phyloP scores from a whole-genome alignment of 2,113 vertebrate genomes.

The Canis aureus region DNA sequence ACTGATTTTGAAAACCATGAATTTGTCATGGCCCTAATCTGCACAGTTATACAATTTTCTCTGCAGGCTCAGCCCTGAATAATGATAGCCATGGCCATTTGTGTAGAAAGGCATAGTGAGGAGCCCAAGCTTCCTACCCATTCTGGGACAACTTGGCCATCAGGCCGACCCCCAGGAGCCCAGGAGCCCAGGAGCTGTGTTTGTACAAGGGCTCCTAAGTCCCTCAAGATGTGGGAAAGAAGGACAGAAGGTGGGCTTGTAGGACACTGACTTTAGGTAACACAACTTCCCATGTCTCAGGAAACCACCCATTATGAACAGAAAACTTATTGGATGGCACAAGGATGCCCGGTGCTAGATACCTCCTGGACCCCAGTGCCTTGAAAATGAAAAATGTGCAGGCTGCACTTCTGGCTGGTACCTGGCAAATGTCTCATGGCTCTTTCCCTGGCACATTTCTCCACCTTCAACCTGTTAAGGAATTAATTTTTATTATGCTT shows the following conservation, averaged over 20 bases:
- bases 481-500: background rate
- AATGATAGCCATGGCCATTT: constrained; percentile 15
- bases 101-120: background rate
- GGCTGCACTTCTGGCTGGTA: background rate
- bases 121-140: background rate
- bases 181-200: too few species aligned
- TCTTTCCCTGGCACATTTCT: background rate
- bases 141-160: background rate
- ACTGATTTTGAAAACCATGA: background rate
- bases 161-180: background rate
- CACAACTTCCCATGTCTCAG: background rate
- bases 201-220: background rate
- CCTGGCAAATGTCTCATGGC: fast-evolving
- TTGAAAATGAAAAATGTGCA: background rate
- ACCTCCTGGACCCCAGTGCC: too few species aligned
- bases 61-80: background rate
- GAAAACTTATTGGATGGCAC: background rate
- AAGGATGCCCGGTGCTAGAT: background rate
- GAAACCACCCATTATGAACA: background rate
- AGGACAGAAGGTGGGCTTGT: background rate
- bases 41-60: constrained; percentile 48
- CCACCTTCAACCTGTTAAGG: background rate
- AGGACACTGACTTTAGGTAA: background rate
- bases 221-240: background rate
- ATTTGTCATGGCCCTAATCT: constrained; percentile 5